A percentile compares a stretch with the other conserved stretches of the same genome.
Conservation (phyloP, 2,888 invertebrate genomes). For the Drosophila pseudotakahashii region DNA sequence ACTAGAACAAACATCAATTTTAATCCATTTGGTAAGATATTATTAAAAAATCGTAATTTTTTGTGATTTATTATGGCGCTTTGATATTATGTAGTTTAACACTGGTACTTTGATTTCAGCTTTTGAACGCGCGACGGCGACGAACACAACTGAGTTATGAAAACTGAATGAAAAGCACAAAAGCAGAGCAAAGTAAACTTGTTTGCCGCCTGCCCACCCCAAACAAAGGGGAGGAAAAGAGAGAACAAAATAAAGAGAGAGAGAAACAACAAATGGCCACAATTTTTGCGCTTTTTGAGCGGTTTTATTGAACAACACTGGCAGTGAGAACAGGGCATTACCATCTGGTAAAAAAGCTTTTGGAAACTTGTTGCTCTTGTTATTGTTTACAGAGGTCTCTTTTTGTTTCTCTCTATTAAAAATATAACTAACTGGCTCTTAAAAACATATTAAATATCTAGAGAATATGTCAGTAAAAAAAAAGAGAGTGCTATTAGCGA, state of each 20-base stretch:
- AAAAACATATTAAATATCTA: conserved; percentile 1
- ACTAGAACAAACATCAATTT: neutral
- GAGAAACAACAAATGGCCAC: conserved; percentile 14
- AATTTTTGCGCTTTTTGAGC: conserved; percentile 9
- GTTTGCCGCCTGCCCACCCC: conserved; percentile 57
- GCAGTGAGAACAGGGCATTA: conserved; percentile 38
- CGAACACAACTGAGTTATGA: conserved; percentile 73
- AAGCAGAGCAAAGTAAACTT: conserved; percentile 58
- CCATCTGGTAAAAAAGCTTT: conserved; percentile 49
- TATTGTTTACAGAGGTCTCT: conserved; percentile 26
- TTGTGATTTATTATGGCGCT: conserved; percentile 16
- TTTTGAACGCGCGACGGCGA: conserved; percentile 72
- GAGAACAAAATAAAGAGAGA: conserved; percentile 7
- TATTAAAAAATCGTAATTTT: conserved; percentile 19
- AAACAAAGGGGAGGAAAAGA: conserved; percentile 27
- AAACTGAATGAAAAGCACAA: conserved; percentile 75
- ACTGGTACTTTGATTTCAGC: conserved; percentile 42
- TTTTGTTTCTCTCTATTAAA: neutral
- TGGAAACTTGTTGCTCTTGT: conserved; percentile 68
- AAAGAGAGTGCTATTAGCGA: neutral
- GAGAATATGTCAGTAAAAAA: neutral
- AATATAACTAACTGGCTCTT: neutral
- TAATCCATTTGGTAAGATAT: conserved; percentile 1
- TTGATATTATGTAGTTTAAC: conserved; percentile 34
- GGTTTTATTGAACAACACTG: conserved; percentile 34